These are phyloP conservation scores for Luehdorfia chinensis DNA, from an alignment of 1,140 invertebrate genomes.

Conservation along the genomic window DNA sequence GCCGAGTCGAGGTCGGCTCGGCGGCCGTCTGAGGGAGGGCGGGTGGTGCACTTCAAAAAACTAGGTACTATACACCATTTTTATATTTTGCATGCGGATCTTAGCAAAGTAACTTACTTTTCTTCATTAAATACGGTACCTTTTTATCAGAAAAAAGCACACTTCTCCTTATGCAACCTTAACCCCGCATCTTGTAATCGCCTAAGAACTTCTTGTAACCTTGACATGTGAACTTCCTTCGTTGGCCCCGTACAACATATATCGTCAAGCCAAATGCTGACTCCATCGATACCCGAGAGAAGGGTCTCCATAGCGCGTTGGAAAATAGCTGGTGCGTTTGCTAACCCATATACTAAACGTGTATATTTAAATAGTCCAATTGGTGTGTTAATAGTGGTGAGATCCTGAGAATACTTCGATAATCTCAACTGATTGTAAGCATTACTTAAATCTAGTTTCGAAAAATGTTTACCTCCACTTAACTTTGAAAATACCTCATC, in stretches of 20 bases:
- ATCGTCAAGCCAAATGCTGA: conserved; percentile 25
- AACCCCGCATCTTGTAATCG: conserved; percentile 27
- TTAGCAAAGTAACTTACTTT: too few species aligned
- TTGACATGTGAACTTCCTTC: conserved; percentile 16
- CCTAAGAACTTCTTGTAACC: conserved; percentile 19
- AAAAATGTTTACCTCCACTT: conserved; percentile 30
- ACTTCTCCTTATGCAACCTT: conserved; percentile 27
- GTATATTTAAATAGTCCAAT: conserved; percentile 37
- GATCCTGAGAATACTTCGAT: conserved; percentile 25
- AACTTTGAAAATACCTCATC: conserved; percentile 36
- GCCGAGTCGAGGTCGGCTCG: too few species aligned
- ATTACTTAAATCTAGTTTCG: conserved; percentile 43
- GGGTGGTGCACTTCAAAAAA: too few species aligned
- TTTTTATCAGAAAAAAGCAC: conserved; percentile 24
- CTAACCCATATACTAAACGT: conserved; percentile 35
- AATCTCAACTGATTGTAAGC: conserved; percentile 37
- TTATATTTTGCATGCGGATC: too few species aligned
- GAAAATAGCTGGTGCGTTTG: conserved; percentile 39
- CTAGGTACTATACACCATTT: too few species aligned
- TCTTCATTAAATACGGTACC: too few species aligned
- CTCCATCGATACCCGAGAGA: too few species aligned
- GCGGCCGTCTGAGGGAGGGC: too few species aligned
- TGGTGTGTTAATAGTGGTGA: conserved; percentile 38
- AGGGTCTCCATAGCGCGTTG: conserved; percentile 38
- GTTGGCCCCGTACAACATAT: conserved; percentile 19